Percentiles rank a stretch among this genome's conserved stretches.
Conservation (phyloP, 2,113 vertebrate genomes). For the Prunella fulvescens region DNA sequence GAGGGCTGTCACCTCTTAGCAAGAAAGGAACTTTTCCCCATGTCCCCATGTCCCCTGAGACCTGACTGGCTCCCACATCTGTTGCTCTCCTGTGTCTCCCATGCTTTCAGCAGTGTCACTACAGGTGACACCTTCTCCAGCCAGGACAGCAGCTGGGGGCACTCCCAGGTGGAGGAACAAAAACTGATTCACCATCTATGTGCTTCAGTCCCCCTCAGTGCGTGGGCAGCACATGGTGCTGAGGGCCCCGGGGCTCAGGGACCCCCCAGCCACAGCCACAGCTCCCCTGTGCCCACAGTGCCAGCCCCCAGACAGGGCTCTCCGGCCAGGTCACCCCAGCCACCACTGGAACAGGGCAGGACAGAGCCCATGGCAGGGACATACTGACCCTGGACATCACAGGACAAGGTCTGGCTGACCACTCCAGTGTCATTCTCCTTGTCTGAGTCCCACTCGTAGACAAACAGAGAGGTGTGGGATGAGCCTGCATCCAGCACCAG, state of each 20-base stretch:
- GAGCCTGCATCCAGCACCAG: conserved; percentile 89
- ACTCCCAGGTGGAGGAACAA: not conserved
- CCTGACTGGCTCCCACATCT: accelerated
- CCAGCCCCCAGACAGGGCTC: not conserved
- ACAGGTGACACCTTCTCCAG: not conserved
- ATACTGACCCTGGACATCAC: conserved; percentile 77
- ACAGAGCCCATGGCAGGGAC: not conserved
- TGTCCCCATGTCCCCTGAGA: not conserved
- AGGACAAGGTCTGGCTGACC: conserved; percentile 82
- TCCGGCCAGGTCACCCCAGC: not conserved
- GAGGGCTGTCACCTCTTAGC: not conserved
- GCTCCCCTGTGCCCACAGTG: accelerated
- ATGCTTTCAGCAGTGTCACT: not conserved
- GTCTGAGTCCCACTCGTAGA: conserved; percentile 87
- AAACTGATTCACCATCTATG: not conserved
- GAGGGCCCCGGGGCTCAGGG: not conserved
- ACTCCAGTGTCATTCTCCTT: conserved; percentile 85
- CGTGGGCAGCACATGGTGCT: accelerated
- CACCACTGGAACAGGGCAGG: not conserved
- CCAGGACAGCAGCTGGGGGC: not conserved
- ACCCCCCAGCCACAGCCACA: not conserved
- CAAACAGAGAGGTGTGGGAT: conserved; percentile 83
- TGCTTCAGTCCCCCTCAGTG: not conserved
- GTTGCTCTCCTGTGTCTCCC: not conserved
- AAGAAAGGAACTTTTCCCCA: not conserved